A percentile compares a stretch with the other conserved stretches of the same genome.
phyloP scores from a whole-genome alignment of 2,113 vertebrate genomes.

The Oreotrochilus melanogaster region DNA sequence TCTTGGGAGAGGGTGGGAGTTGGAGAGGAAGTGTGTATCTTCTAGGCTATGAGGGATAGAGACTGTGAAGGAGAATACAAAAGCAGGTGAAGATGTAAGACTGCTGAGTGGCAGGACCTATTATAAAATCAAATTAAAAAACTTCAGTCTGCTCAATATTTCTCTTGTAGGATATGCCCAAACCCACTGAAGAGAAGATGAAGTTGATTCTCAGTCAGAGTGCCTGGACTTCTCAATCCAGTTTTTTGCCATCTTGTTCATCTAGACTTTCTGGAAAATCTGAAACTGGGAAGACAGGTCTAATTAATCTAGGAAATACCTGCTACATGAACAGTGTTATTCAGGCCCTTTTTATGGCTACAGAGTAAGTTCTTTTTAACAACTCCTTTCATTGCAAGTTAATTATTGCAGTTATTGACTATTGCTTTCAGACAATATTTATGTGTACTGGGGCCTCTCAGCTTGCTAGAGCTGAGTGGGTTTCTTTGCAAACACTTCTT shows the following conservation, averaged over 20 bases:
- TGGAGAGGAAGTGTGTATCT: background rate
- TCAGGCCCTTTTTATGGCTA: slow-evolving; percentile 97
- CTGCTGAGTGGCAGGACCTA: background rate
- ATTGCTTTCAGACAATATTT: background rate
- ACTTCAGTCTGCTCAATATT: background rate
- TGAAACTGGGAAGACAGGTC: slow-evolving; percentile 96
- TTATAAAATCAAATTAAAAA: background rate
- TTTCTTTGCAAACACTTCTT: background rate
- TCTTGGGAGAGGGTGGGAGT: background rate
- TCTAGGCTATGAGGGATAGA: background rate
- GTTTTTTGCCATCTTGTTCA: slow-evolving; percentile 89
- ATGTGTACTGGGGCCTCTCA: background rate
- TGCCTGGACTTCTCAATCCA: slow-evolving; percentile 98
- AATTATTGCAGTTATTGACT: background rate
- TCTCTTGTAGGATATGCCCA: slow-evolving; percentile 87
- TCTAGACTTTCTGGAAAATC: slow-evolving; percentile 92
- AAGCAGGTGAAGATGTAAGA: background rate
- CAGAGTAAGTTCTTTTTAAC: slow-evolving; percentile 87
- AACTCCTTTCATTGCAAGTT: background rate
- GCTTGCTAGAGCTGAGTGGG: background rate
- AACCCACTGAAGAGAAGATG: slow-evolving; percentile 94
- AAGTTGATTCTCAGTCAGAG: slow-evolving; percentile 95
- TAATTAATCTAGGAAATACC: slow-evolving; percentile 97
- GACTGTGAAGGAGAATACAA: background rate
- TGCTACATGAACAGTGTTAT: slow-evolving; percentile 99